These are phyloP conservation scores for Lucilia sericata DNA, from an alignment of 1,140 invertebrate species.

Conservation along the genomic window DNA sequence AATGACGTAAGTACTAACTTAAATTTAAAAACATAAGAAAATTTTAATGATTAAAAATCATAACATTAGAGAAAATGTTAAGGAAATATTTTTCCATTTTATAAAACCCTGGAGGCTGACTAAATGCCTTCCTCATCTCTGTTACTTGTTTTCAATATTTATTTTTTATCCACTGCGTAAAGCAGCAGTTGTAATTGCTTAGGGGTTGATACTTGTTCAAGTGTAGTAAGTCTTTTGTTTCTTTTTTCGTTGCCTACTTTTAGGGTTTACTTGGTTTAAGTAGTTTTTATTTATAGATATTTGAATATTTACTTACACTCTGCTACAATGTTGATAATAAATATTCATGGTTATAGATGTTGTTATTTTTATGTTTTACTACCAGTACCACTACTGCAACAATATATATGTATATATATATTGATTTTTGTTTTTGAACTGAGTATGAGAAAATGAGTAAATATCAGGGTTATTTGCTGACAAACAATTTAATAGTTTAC, in stretches of 20 bases:
- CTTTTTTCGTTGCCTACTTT: neutral
- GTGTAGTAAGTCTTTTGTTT: neutral
- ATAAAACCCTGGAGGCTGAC: neutral
- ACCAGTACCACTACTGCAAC: too few species aligned
- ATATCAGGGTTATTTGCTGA: conserved; percentile 10
- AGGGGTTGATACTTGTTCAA: neutral
- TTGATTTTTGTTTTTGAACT: too few species aligned
- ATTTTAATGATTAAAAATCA: neutral
- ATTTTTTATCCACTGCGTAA: neutral
- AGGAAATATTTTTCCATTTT: neutral
- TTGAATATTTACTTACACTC: neutral
- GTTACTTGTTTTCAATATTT: neutral
- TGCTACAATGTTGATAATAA: neutral
- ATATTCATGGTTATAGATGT: neutral
- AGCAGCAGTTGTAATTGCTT: neutral
- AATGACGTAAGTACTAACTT: conserved; percentile 29
- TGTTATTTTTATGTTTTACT: conserved; percentile 6
- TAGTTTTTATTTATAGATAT: neutral
- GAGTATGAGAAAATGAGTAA: too few species aligned
- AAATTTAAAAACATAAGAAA: neutral
- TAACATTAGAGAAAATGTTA: neutral
- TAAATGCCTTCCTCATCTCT: neutral
- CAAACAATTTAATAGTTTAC: conserved; percentile 12
- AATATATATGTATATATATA: too few species aligned
- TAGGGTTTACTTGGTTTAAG: neutral